These are phyloP conservation scores for Sinocyclocheilus grahami DNA, from an alignment of 2,113 vertebrate genomes.

Conservation along the genomic window DNA sequence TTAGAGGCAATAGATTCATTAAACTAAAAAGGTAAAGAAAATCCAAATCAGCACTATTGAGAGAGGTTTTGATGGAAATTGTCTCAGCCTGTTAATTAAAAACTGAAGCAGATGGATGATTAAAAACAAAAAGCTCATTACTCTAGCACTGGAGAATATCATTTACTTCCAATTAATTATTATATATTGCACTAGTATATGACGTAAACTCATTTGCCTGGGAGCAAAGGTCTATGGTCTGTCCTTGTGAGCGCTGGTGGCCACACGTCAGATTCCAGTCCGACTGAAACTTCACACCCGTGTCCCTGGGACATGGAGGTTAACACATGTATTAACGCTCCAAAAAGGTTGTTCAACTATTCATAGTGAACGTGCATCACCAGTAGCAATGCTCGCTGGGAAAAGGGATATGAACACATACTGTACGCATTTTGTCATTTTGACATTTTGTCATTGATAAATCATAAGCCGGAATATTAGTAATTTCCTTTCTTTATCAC, in stretches of 20 bases:
- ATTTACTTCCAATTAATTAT: conserved; percentile 24
- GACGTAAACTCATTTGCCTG: background rate
- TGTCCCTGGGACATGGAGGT: background rate
- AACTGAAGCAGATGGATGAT: conserved; percentile 28
- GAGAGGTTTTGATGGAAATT: background rate
- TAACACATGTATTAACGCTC: background rate
- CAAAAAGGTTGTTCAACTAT: background rate
- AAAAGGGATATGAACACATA: background rate
- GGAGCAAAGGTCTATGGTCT: background rate
- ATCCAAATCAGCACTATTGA: conserved; percentile 5
- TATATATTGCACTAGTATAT: conserved; percentile 2
- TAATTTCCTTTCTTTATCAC: conserved; percentile 35
- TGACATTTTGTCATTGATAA: conserved; percentile 48
- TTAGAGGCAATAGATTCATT: conserved; percentile 17
- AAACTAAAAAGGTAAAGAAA: conserved; percentile 24
- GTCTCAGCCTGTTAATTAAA: conserved; percentile 33
- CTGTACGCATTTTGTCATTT: background rate
- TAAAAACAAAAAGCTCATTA: conserved; percentile 40
- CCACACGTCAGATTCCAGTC: background rate
- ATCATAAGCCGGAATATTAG: conserved; percentile 29
- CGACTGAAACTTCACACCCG: background rate
- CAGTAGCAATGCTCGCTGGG: background rate
- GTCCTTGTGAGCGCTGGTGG: background rate
- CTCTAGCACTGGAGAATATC: conserved; percentile 8
- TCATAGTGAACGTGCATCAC: background rate